Base-by-base conservation (phyloP, 1,140 invertebrate species). In the Drosophila jambulina region DNA sequence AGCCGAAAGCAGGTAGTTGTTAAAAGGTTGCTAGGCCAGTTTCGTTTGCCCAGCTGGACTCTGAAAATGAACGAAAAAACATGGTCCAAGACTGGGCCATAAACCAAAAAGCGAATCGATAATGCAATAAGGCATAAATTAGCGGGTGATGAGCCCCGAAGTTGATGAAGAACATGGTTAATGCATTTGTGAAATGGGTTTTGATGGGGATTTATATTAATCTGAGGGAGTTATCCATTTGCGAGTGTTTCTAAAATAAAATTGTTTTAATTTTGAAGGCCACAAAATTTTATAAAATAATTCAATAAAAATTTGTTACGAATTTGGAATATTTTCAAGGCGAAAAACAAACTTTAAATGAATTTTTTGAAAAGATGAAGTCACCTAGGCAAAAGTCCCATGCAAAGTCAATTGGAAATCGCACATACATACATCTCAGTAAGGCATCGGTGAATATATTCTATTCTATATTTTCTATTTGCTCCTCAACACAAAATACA, bases 51-150 rank as follows among this genome's bases (percentile, higher is more conserved):
- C 53, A 74, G 63, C 63, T 69, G 62, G 46, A 69, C 62, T 32
- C 57, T 23, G 17, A 32, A 29, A 43, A 19, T 32, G 15, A 29
- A 64, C 36, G 13, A 54, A 23, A 43, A 61, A 54, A 62, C 57
- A 43, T n/a, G 19, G 40, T 13, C 13, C 38, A 13, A 21, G 65
- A 19, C 45, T 63, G 58, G 58, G 70, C 69, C 69, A 74, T 57
- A 76, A 75, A 76, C 69, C 29, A 57, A 53, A 54, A 65, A 49
- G 46, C 54, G 36, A 67, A 77, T 76, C 62, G 72, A 60, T 77
- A 77, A 49, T 59, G 75, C 74, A 77, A 68, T 60, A 62, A 54
- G 75, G 56, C 42, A 77, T 77, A 77, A 68, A 77, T 77, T 77
- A 77, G 75, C 62, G 74, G 62, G 63, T 76, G 75, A 77, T 61